Evolutionary conservation across 2,113 vertebrate species (phyloP).

Genomic region (Ciconia maguari): DNA sequence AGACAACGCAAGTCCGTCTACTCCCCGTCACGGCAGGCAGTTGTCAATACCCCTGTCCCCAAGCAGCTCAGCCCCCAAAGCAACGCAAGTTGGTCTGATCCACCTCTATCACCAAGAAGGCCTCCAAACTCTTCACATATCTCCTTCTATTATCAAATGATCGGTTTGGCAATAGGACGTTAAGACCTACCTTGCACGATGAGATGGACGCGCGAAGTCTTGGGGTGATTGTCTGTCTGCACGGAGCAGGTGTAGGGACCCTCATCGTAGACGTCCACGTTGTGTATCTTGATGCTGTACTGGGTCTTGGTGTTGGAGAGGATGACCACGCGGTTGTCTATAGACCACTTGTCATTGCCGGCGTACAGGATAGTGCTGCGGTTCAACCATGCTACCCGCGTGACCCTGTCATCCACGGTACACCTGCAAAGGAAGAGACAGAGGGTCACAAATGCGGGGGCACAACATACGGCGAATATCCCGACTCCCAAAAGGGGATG

Average conservation of each 20-base stretch:
- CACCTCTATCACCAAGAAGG: background rate
- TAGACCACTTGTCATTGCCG: conserved; percentile 94
- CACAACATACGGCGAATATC: rapidly evolving
- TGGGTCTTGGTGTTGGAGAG: conserved; percentile 92
- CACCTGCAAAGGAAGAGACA: conserved; percentile 76
- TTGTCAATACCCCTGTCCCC: too few relatives aligned
- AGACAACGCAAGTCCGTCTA: rapidly evolving
- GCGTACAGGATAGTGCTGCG: conserved; percentile 96
- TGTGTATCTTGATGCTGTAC: conserved; percentile 96
- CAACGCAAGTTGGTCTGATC: background rate
- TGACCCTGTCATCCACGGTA: conserved; percentile 92
- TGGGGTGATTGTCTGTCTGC: conserved; percentile 95
- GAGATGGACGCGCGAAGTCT: conserved; percentile 92
- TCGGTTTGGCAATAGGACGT: rapidly evolving
- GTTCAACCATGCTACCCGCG: conserved; percentile 95
- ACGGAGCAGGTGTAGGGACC: conserved; percentile 95
- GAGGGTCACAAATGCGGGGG: background rate
- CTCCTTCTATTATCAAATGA: background rate
- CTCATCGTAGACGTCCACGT: conserved; percentile 91
- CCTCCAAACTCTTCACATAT: background rate
- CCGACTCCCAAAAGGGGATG: rapidly evolving
- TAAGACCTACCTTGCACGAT: conserved; percentile 90
- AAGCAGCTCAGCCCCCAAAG: rapidly evolving
- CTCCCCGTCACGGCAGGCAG: background rate
- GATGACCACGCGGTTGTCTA: conserved; percentile 92